These are phyloP conservation scores for Simalia tracyae DNA, from an alignment of 2,797 vertebrate genomes.

Conservation along the genomic window DNA sequence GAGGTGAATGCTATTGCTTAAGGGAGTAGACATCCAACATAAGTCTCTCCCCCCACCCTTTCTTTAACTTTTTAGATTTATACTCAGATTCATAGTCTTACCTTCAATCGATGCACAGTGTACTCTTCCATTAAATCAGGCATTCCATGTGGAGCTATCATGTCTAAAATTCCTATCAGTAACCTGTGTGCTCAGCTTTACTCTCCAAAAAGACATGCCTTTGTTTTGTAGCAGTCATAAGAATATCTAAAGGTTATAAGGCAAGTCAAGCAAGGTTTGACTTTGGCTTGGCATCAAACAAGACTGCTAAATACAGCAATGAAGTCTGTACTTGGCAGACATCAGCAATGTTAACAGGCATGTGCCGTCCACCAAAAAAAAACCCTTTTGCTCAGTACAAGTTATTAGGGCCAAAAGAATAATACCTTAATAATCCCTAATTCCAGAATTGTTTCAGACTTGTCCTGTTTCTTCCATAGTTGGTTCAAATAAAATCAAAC, in stretches of 20 bases:
- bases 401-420: neutral
- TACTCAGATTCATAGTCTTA: conserved; percentile 18
- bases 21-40: neutral
- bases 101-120: neutral
- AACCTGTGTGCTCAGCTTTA: neutral
- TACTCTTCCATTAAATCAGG: conserved; percentile 28
- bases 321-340: neutral
- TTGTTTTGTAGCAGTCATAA: neutral
- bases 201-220: neutral
- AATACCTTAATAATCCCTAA: neutral
- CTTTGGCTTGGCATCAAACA: neutral
- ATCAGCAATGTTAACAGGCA: neutral
- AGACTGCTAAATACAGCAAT: neutral
- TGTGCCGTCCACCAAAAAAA: neutral
- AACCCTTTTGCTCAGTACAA: neutral
- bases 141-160: fast-evolving
- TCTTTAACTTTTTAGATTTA: neutral
- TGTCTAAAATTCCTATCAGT: conserved; percentile 10
- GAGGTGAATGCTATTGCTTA: neutral
- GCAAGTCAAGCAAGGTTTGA: neutral
- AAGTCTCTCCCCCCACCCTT: neutral
- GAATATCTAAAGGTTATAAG: neutral
- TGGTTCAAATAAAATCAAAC: neutral
- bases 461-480: neutral
- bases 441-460: neutral